Evolutionary conservation across 1,140 invertebrate species (phyloP).

Genomic region (Thaumatotibia leucotreta): DNA sequence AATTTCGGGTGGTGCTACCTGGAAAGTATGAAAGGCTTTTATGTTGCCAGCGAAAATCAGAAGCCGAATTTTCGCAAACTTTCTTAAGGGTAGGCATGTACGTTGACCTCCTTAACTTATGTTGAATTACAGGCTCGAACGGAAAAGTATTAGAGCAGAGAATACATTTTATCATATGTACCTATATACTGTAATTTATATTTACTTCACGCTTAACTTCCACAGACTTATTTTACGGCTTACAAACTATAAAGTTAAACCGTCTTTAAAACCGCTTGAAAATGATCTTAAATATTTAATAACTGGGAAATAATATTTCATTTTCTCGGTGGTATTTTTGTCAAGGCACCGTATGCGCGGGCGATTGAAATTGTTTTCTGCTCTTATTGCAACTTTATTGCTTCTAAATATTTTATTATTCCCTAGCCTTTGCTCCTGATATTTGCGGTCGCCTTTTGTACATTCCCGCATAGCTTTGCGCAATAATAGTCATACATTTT

Average conservation of each 20-base stretch:
- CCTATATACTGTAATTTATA: background rate
- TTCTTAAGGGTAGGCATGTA: background rate
- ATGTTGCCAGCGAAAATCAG: background rate
- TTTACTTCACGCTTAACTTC: background rate
- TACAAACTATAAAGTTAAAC: background rate
- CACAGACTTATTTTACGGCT: background rate
- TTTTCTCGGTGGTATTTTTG: background rate
- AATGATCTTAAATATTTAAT: background rate
- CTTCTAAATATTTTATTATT: background rate
- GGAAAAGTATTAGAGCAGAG: background rate
- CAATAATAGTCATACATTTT: background rate
- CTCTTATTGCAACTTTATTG: background rate
- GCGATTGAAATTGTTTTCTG: background rate
- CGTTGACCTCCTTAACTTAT: background rate
- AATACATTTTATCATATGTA: background rate
- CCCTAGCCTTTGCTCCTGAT: background rate
- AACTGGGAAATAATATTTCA: background rate
- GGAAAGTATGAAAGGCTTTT: constrained; percentile 6
- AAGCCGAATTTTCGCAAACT: background rate
- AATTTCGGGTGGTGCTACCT: background rate
- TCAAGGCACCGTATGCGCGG: background rate
- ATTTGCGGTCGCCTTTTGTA: background rate
- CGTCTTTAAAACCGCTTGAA: background rate
- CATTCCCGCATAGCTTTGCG: background rate
- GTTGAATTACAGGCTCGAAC: background rate